Conservation (phyloP, 2,797 vertebrate species). For the Phylloscopus collybita region DNA sequence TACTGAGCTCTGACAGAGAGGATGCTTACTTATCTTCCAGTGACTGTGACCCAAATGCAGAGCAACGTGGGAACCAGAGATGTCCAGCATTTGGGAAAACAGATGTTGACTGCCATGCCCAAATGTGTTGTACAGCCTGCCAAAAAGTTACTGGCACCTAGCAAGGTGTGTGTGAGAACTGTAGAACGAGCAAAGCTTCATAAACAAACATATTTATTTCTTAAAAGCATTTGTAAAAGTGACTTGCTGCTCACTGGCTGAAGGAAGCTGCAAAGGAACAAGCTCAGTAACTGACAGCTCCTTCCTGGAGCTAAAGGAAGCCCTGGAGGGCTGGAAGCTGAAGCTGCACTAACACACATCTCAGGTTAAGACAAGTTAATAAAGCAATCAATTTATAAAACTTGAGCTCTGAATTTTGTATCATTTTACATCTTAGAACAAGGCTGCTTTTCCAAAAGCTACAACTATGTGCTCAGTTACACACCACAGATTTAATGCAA, state of each 20-base stretch:
- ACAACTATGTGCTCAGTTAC: accelerated
- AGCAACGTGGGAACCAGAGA: background rate
- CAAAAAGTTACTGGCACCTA: background rate
- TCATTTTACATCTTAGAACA: background rate
- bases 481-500: background rate
- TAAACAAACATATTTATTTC: background rate
- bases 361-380: background rate
- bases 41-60: background rate
- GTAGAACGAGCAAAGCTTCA: background rate
- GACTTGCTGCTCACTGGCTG: background rate
- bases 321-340: background rate
- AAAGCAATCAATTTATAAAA: background rate
- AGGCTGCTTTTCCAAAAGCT: background rate
- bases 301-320: background rate
- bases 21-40: background rate
- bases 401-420: background rate
- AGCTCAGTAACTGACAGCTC: background rate
- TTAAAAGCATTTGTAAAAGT: background rate
- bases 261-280: background rate
- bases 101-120: background rate
- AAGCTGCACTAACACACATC: background rate
- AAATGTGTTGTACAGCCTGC: background rate
- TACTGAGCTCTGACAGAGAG: background rate
- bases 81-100: background rate
- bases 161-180: background rate